These are phyloP conservation scores for Cuculus canorus DNA, from an alignment of 2,797 vertebrate genomes.

Conservation along the genomic window DNA sequence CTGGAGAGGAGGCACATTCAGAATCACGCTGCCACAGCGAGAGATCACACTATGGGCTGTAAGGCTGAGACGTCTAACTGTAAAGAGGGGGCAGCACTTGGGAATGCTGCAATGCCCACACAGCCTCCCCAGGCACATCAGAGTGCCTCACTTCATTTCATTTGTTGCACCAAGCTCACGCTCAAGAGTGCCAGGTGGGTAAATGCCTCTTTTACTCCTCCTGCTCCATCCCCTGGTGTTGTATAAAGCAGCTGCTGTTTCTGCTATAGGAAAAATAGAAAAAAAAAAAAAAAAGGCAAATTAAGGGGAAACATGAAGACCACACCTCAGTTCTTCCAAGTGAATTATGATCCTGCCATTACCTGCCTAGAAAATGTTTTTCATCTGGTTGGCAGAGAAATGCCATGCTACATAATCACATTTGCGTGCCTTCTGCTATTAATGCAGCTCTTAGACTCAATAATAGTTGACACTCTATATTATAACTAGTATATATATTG, in stretches of 20 bases:
- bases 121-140: background rate
- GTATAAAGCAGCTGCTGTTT: background rate
- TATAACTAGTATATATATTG: background rate
- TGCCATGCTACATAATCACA: background rate
- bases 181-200: background rate
- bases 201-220: background rate
- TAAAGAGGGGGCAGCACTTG: background rate
- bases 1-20: background rate
- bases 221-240: background rate
- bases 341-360: background rate
- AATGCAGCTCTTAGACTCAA: background rate
- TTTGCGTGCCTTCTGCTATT: background rate
- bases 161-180: background rate
- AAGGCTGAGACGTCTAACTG: background rate
- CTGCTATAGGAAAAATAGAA: background rate
- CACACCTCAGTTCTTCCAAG: background rate
- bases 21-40: rapidly evolving
- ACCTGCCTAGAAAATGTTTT: conserved; percentile 2
- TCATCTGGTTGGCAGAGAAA: background rate
- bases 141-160: background rate
- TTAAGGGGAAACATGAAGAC: background rate
- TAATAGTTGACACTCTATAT: background rate
- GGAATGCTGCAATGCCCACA: background rate
- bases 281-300: background rate
- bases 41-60: rapidly evolving